Percentiles rank a stretch among this genome's conserved stretches.
Evolutionary conservation across 1,140 invertebrate species (phyloP).

Genomic region (Heliconius hewitsoni): DNA sequence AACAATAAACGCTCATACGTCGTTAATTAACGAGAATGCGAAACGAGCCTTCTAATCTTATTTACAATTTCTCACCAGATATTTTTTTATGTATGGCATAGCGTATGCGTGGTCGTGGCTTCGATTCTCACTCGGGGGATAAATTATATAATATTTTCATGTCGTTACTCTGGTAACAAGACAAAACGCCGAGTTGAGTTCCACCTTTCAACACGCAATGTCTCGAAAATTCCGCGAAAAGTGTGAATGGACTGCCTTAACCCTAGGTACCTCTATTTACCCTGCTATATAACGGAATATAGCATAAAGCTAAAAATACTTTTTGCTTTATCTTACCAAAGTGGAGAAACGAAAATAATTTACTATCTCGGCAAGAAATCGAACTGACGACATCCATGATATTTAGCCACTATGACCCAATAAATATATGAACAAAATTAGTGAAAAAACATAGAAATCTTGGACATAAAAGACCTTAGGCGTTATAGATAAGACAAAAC

Average conservation of each 20-base stretch:
- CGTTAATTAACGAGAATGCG: slow-evolving; percentile 36
- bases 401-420: too few relatives aligned
- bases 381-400: too few relatives aligned
- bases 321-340: too few relatives aligned
- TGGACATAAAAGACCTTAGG: not conserved
- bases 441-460: not conserved
- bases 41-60: slow-evolving; percentile 21
- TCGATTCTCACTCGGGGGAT: not conserved
- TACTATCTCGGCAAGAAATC: too few relatives aligned
- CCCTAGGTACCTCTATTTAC: not conserved
- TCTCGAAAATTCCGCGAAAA: not conserved
- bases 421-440: not conserved
- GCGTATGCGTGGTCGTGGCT: not conserved
- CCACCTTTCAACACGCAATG: not conserved
- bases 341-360: too few relatives aligned
- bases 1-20: slow-evolving; percentile 35
- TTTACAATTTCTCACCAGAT: slow-evolving; percentile 30
- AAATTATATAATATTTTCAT: not conserved
- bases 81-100: not conserved
- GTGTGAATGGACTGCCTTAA: not conserved
- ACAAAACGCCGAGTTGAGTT: not conserved
- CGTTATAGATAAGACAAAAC: slow-evolving; percentile 17
- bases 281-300: not conserved
- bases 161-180: not conserved
- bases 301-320: not conserved